Evolutionary conservation across 2,113 vertebrate genomes (phyloP), one percentile per base, ranked within the genome.

Genomic region (Chlorodrepanis virens): DNA sequence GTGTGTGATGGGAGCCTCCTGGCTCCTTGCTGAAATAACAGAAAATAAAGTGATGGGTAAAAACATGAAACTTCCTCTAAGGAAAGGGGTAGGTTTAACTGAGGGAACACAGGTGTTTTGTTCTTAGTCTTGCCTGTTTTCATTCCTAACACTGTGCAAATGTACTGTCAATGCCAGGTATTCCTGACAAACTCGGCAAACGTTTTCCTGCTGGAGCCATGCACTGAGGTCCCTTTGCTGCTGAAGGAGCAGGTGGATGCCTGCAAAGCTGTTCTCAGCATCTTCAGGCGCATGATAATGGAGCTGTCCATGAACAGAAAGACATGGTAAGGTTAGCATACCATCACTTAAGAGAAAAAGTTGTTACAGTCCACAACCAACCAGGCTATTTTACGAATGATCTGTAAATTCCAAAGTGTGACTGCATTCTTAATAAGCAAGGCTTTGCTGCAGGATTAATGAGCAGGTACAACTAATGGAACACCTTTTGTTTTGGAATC

Each of bases 261-360:
- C 70, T 99, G 99, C 97, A 99, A 99, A 96, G 98, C 98, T 12
- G 98, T 99, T 94, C 98, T 99, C 88, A 98, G 98, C 96, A 99
- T 99, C 97, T 99, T 99, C 93, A 98, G 99, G 42, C 99, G 98
- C 87, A 99, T 99, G 98, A 99, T 99, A 96, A 99, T 99, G 99
- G 99, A 99, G 79, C 98, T 99, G 87, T 97, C 98, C 28, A 99
- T 99, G 99, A 98, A 98, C 86, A 98, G 98, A 83, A 99, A 98
- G 95, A 99, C 99, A 1, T 99, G 99, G 99, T 99, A 92, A 98
- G 97, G 76, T 84, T 53, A 7, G 29, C 27, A 14, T 2, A 2
- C 27, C 1, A 0, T 28, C 7, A 7, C 24, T 37, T n/a, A 18
- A 37, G 42, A 59, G 52, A 31, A 57, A 40, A 65, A 40, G 44